Percentiles rank a stretch among this genome's conserved stretches.
Evolutionary conservation across 1,140 invertebrate species (phyloP).

Genomic region (Microplitis mediator): DNA sequence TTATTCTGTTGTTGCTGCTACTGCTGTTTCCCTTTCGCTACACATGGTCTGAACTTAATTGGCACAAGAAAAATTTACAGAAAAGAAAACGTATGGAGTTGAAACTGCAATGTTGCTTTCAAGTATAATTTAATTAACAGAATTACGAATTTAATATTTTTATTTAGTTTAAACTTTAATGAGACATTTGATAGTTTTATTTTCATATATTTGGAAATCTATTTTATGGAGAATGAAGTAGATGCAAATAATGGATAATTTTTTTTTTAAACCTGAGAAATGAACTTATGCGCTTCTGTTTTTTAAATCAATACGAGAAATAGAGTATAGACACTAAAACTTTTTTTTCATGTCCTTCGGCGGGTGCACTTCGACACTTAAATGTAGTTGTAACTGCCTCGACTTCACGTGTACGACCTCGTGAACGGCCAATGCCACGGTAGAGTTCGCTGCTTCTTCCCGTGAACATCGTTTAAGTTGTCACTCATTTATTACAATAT

Average conservation of each 20-base stretch:
- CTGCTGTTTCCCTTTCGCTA: neutral
- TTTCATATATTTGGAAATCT: no score
- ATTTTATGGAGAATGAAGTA: no score
- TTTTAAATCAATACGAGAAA: slow-evolving; percentile 3
- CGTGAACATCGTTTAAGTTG: neutral
- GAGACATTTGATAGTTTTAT: no score
- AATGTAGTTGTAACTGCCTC: neutral
- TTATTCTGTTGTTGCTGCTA: no score
- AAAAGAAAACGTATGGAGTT: neutral
- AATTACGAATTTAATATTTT: no score
- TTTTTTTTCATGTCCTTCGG: slow-evolving; percentile 15
- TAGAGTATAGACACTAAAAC: neutral
- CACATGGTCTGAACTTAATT: neutral
- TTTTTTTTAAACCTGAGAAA: no score
- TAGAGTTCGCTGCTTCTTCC: slow-evolving; percentile 7
- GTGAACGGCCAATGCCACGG: slow-evolving; percentile 25
- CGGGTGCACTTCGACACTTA: slow-evolving; percentile 5
- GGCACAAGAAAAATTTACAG: neutral
- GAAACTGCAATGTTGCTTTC: neutral
- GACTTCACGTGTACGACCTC: slow-evolving; percentile 9
- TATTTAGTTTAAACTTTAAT: no score
- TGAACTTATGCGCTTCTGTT: neutral
- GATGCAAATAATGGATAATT: no score
- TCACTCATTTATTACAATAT: neutral
- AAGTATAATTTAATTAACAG: no score